Conservation (phyloP, 1,140 invertebrate species). For the Papilio glaucus region DNA sequence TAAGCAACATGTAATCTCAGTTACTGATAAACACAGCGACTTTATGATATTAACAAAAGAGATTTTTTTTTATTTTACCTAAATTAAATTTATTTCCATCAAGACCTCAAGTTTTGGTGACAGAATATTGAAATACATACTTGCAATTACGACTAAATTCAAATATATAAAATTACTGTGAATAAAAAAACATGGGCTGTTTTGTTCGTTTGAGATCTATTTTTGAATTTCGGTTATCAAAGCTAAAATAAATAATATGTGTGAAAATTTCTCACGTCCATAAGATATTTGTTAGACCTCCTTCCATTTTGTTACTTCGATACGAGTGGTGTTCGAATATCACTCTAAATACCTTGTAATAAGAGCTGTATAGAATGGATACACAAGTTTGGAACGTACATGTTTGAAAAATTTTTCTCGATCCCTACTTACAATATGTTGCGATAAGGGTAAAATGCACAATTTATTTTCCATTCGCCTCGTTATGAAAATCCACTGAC, state of each 20-base stretch:
- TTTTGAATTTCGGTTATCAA: background rate
- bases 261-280: constrained; percentile 51
- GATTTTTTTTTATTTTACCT: no score
- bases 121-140: no score
- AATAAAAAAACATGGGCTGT: background rate
- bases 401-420: constrained; percentile 68
- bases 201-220: background rate
- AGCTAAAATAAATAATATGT: background rate
- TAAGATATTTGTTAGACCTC: constrained; percentile 68
- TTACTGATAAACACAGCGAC: no score
- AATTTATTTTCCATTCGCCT: constrained; percentile 65
- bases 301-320: constrained; percentile 48
- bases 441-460: constrained; percentile 52
- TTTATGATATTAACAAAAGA: no score
- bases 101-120: no score
- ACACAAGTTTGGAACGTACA: constrained; percentile 38
- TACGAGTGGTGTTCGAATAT: constrained; percentile 38
- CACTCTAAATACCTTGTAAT: constrained; percentile 40
- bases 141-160: no score
- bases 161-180: no score
- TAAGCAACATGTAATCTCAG: no score
- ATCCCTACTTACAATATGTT: constrained; percentile 73
- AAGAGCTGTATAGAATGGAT: constrained; percentile 34
- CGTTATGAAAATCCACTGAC: constrained; percentile 64
- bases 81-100: no score